phyloP scores from a whole-genome alignment of 2,888 invertebrate species.

The Chaitophorus viminalis region DNA sequence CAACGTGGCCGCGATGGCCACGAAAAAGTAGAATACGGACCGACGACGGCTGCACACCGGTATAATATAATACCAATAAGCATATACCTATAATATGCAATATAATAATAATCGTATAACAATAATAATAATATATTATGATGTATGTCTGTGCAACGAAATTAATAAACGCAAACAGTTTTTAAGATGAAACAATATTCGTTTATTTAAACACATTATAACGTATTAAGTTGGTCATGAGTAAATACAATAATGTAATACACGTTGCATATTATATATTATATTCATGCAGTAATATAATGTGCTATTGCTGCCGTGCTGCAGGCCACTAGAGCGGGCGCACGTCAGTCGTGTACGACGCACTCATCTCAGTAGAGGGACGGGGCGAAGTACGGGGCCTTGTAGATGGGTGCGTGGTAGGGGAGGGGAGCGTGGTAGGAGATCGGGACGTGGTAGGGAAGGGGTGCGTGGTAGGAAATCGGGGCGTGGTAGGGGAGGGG shows the following conservation, averaged over 20 bases:
- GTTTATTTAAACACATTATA: background rate
- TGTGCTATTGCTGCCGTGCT: background rate
- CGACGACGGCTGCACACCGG: background rate
- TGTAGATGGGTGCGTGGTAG: slow-evolving; percentile 48
- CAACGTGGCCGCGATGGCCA: slow-evolving; percentile 1
- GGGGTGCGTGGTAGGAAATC: slow-evolving; percentile 14
- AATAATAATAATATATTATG: no score
- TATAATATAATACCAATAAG: background rate
- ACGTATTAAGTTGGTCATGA: background rate
- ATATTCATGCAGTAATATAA: background rate
- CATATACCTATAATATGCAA: no score
- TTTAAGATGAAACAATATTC: slow-evolving; percentile 15
- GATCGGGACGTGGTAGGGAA: slow-evolving; percentile 35
- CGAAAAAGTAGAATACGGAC: slow-evolving; percentile 16
- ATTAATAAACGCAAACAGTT: slow-evolving; percentile 13
- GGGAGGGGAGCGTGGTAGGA: slow-evolving; percentile 36
- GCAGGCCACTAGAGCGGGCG: background rate
- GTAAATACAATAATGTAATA: background rate
- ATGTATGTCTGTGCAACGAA: background rate
- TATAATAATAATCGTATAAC: no score
- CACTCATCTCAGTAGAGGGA: slow-evolving; percentile 10
- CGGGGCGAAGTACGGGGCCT: slow-evolving; percentile 44
- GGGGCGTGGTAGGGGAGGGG: slow-evolving; percentile 46
- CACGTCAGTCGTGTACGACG: background rate
- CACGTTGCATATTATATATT: background rate